Evolutionary conservation across 2,888 invertebrate genomes (phyloP).

Genomic region (Galerucella pusilla): DNA sequence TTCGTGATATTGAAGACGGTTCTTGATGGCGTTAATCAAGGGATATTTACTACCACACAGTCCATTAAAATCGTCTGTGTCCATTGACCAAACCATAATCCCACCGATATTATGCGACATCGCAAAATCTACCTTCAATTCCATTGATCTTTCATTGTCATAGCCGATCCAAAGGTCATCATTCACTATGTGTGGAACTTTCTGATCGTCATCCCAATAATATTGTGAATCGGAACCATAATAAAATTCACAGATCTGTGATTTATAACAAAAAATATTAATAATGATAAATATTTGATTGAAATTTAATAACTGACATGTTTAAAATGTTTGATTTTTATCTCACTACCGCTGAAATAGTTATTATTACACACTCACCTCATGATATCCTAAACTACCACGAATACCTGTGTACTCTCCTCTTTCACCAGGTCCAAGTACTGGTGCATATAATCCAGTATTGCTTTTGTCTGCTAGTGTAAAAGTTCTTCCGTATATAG

Average conservation of each 20-base stretch:
- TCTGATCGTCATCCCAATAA: conserved; percentile 59
- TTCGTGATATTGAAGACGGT: neutral
- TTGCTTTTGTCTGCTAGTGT: conserved; percentile 66
- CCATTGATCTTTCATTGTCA: conserved; percentile 70
- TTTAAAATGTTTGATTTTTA: too few species aligned
- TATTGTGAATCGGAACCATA: conserved; percentile 47
- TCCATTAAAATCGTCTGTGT: conserved; percentile 79
- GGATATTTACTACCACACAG: conserved; percentile 64
- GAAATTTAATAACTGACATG: too few species aligned
- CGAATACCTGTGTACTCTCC: conserved; percentile 73
- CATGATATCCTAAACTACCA: conserved; percentile 79
- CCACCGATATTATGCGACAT: conserved; percentile 66
- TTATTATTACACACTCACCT: conserved; percentile 61
- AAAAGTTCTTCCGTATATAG: conserved; percentile 78
- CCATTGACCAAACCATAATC: conserved; percentile 82
- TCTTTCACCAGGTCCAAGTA: conserved; percentile 69
- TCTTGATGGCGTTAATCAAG: conserved; percentile 46
- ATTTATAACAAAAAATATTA: neutral
- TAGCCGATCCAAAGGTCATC: conserved; percentile 75
- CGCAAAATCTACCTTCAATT: conserved; percentile 63
- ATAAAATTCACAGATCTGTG: neutral
- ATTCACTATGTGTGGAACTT: conserved; percentile 71
- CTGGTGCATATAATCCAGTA: conserved; percentile 69
- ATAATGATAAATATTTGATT: too few species aligned
- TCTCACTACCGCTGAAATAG: neutral